Conservation (phyloP, 1,140 invertebrate species). For the Drosophila orosa region DNA sequence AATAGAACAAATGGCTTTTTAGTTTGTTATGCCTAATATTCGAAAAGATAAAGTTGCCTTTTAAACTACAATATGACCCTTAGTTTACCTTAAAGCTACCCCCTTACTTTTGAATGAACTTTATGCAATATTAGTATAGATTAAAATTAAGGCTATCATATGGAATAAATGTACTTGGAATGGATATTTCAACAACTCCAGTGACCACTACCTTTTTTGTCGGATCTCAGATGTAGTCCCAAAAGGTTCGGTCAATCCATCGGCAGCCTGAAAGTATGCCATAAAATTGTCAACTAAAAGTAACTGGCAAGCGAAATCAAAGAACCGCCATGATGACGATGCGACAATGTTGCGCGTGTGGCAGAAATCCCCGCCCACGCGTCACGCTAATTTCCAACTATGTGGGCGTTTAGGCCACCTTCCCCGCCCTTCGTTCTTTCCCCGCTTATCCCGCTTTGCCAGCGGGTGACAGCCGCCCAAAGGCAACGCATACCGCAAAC, state of each 20-base stretch:
- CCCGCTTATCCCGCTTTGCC: constrained; percentile 2
- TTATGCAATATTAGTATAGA: no score
- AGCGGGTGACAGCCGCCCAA: constrained; percentile 3
- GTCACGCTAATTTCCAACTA: constrained; percentile 71
- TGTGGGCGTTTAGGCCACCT: constrained; percentile 64
- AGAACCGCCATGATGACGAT: constrained; percentile 55
- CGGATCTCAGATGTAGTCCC: not conserved
- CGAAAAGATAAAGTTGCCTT: not conserved
- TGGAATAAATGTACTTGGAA: not conserved
- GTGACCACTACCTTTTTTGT: not conserved
- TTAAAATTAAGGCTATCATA: not conserved
- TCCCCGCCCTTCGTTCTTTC: not conserved
- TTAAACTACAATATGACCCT: not conserved
- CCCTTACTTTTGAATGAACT: not conserved
- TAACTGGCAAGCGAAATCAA: constrained; percentile 66
- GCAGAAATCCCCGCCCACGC: constrained; percentile 33
- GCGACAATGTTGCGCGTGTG: constrained; percentile 70
- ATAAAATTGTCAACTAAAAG: constrained; percentile 31
- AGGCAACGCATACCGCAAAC: constrained; percentile 54
- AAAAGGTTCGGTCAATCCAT: constrained; percentile 19
- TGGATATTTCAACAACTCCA: not conserved
- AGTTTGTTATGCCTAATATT: not conserved
- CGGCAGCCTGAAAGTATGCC: constrained; percentile 66
- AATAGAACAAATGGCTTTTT: not conserved
- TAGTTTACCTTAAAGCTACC: not conserved